Evolutionary conservation across 23 tunicate genomes (phyloP).

Genomic region (Phallusia fumigata): DNA sequence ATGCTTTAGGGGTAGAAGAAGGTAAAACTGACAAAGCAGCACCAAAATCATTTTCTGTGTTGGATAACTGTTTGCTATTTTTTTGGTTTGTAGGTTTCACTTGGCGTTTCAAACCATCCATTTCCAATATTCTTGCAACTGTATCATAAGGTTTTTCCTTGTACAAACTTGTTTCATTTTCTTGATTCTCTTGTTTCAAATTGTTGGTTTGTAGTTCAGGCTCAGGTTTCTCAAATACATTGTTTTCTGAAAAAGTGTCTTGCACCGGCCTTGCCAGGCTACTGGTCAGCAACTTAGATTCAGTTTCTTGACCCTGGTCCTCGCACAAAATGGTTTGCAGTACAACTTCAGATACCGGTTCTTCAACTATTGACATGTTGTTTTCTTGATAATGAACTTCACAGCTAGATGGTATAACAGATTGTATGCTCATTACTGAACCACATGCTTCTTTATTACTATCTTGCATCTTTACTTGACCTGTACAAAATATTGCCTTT

Average conservation of each 20-base stretch:
- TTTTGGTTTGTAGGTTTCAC: not conserved
- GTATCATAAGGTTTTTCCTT: constrained; percentile 44
- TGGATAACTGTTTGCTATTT: not conserved
- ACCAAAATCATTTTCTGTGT: not conserved
- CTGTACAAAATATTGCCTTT: not conserved
- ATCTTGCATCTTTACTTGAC: not conserved
- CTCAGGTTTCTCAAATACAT: too few relatives aligned
- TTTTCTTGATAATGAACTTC: not conserved
- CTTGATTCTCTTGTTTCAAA: too few relatives aligned
- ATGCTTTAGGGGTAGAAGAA: not conserved
- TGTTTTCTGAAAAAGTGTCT: not conserved
- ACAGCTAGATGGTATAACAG: constrained; percentile 8
- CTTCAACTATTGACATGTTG: not conserved
- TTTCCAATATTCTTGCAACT: constrained; percentile 38
- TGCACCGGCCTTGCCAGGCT: too few relatives aligned
- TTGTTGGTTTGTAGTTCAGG: too few relatives aligned
- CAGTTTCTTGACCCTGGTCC: too few relatives aligned
- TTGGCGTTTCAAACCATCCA: constrained; percentile 12
- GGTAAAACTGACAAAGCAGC: not conserved
- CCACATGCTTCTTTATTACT: not conserved
- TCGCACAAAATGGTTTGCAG: too few relatives aligned
- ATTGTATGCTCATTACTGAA: constrained; percentile 10
- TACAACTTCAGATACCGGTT: not conserved
- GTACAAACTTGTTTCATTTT: not conserved
- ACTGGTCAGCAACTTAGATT: too few relatives aligned